These are phyloP conservation scores for Diachasmimorpha longicaudata DNA, from an alignment of 1,140 invertebrate species.

Conservation along the genomic window DNA sequence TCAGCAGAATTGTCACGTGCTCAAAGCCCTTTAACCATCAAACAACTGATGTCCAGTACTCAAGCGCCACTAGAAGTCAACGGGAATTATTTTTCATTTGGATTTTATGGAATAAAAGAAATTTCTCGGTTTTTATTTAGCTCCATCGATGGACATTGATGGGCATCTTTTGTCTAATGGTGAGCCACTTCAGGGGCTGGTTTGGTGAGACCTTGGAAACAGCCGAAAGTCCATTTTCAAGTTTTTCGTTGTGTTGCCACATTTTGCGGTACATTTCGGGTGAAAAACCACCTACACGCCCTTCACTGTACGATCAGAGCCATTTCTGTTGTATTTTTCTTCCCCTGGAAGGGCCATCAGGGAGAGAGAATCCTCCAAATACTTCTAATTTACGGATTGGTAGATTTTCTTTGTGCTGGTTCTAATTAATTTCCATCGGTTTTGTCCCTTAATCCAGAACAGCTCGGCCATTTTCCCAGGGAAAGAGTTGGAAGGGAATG, in stretches of 20 bases:
- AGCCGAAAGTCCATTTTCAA: too few relatives aligned
- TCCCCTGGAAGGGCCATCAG: not conserved
- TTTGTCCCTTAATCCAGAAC: constrained; percentile 28
- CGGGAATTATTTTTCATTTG: not conserved
- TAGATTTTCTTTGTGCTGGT: not conserved
- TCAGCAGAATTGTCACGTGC: constrained; percentile 4
- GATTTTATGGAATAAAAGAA: not conserved
- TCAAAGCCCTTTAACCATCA: not conserved
- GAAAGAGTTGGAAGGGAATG: not conserved
- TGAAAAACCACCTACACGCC: too few relatives aligned
- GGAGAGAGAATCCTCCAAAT: not conserved
- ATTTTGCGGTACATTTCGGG: too few relatives aligned
- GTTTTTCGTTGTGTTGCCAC: too few relatives aligned
- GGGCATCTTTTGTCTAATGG: not conserved
- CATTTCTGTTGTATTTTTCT: too few relatives aligned
- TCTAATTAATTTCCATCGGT: constrained; percentile 40
- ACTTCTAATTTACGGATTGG: not conserved
- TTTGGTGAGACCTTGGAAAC: too few relatives aligned
- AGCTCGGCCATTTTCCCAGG: constrained; percentile 38
- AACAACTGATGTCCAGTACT: not conserved
- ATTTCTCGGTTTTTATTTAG: not conserved
- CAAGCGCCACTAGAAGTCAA: not conserved
- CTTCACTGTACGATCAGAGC: too few relatives aligned
- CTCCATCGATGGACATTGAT: not conserved
- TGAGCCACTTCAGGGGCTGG: not conserved